Conservation (phyloP, 1,140 invertebrate species). For the Chymomyza costata region DNA sequence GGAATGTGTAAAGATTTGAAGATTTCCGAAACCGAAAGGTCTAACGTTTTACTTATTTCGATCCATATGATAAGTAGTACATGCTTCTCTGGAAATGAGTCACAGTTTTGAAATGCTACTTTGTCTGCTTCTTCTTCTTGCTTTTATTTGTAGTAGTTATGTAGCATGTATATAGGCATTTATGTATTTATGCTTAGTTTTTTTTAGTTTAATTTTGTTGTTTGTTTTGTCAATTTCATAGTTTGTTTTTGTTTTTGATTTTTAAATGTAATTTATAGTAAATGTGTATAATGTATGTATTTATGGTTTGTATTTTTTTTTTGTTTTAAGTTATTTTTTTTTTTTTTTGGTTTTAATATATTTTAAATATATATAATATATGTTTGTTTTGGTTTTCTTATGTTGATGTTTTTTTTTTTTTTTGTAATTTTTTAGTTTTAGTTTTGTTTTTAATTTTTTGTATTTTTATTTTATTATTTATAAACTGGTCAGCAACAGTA, state of each 20-base stretch:
- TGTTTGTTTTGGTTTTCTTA: conserved; percentile 66
- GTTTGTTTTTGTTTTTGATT: conserved; percentile 39
- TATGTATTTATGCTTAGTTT: conserved; percentile 31
- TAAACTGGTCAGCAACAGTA: conserved; percentile 76
- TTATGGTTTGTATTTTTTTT: conserved; percentile 14
- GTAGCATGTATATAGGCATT: too few species aligned
- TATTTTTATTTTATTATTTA: conserved; percentile 44
- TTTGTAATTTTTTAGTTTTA: conserved; percentile 25
- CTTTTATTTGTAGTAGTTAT: too few species aligned
- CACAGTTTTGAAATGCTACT: too few species aligned
- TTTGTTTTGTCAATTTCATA: conserved; percentile 3
- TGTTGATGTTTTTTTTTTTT: conserved; percentile 46
- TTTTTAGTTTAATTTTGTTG: conserved; percentile 36
- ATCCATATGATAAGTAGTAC: too few species aligned
- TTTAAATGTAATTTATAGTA: conserved; percentile 59
- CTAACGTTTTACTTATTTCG: too few species aligned
- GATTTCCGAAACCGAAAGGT: too few species aligned
- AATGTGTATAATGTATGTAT: conserved; percentile 36
- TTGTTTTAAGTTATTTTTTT: too few species aligned
- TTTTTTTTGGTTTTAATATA: conserved; percentile 57
- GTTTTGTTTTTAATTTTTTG: conserved; percentile 8
- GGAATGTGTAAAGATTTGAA: too few species aligned
- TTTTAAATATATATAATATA: conserved; percentile 72
- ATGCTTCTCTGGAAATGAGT: too few species aligned
- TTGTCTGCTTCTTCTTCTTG: too few species aligned